Base-by-base conservation (phyloP, 2,113 vertebrate genomes). In the Vireo altiloquus region DNA sequence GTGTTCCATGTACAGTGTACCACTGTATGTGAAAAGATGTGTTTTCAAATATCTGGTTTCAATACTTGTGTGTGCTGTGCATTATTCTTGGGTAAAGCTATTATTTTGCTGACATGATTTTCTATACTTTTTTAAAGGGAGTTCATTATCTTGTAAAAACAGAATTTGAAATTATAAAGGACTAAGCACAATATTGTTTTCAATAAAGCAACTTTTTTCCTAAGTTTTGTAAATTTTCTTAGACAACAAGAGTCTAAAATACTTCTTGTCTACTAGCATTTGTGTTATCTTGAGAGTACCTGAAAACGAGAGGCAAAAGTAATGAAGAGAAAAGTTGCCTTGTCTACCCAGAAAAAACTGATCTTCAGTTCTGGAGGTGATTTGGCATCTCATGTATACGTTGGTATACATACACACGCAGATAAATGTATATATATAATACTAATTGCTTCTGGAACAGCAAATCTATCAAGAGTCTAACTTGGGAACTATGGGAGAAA, bases 171-270 rank as follows among this genome's bases (percentile, higher is more conserved):
- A 77, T 83, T 16, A 18, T 15, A 90, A 87, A 81, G 37, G n/a
- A 46, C 63, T 83, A 78, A 93, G 56, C 35, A 75, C 69, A 87
- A 52, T 33, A 39, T 9, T 82, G 46, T 90, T 92, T 86, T 90
- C 86, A 97, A 92, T 96, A 96, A 96, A 94, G 42, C 49, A 83
- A 59, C 20, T 39, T 91, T 69, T 93, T 75, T 74, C 40, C 21
- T 68, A 89, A 83, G 10, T 57, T 90, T 54, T 82, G 13, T 81
- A 46, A 22, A 33, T 86, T 92, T 90, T 92, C 56, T 83, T 83
- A n/a, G 44, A 59, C 23, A 40, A 14, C 6, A 17, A 11, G 15
- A 74, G 28, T 76, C 39, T 93, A 35, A 63, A 85, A 77, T 59
- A 39, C 30, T 74, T 70, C 24, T 27, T 84, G 27, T 78, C 44